Evolutionary conservation across 2,113 vertebrate species (phyloP), one percentile per base, ranked within the genome.

Genomic region (Mionectes macconnelli): DNA sequence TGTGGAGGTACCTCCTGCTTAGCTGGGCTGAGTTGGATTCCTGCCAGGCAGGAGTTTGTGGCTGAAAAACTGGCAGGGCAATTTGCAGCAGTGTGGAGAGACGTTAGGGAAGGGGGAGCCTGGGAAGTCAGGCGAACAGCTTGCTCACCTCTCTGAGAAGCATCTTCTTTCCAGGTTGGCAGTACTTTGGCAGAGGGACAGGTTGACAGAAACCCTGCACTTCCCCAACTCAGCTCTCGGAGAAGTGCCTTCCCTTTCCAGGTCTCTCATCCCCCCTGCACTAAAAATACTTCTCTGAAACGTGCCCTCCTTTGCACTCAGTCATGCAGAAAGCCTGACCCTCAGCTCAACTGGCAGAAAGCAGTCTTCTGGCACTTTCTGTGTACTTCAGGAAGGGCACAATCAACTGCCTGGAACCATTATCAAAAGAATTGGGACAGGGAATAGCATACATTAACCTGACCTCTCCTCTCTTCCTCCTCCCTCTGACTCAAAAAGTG

Each of bases 401-500:
- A 83, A 40, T 83, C 94, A 91, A 67, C 59, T 93, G 53, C 42
- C 70, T 5, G 1, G 33, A 75, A 84, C 44, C 73, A 93, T 84
- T 93, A 96, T 90, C 86, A 66, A 84, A 92, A 92, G 66, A 96
- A 97, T 20, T 86, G 57, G 93, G 94, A 95, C 66, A 4, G 37
- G 56, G 53, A 91, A 82, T 88, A 89, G 77, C 50, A 66, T 25
- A 53, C 11, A 1, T 59, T 82, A 94, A 83, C 62, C 40, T 44
- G 72, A 69, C 86, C 79, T 80, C 79, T 90, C 68, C 79, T 92
- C 64, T 80, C 63, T 76, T 93, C 70, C 87, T 79, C 84, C 93
- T 97, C 83, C 86, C 89, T 92, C 86, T 96, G 96, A 96, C 95
- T 96, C 94, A 95, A 94, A 89, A 90, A 63, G 79, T 73, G 66